Base-by-base conservation (phyloP, 2,113 vertebrate genomes). In the Myotis yumanensis region DNA sequence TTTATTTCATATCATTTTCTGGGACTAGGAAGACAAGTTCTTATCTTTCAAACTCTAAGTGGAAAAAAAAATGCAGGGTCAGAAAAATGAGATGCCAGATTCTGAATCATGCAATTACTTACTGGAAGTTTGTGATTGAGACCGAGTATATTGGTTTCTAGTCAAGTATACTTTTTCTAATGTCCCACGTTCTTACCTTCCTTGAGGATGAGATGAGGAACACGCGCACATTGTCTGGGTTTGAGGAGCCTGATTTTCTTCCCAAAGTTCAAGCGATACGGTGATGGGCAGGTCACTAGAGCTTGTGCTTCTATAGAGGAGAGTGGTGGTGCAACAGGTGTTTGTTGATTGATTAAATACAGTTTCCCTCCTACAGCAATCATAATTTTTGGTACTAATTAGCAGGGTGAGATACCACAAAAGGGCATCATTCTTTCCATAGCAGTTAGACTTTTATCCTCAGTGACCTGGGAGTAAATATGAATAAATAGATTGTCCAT, bases 141-240 rank as follows among this genome's bases (percentile, higher is more conserved):
- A 81, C 5, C 22, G 73, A 25, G 11, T 25, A 7, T 72, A 40
- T 22, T 40, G 12, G 1, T 23, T 86, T 54, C 4, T 72, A 51
- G 25, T 7, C 20, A 84, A 68, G 6, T 59, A 9, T 71, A 37
- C 0, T 18, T 91, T 83, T 68, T 9, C 12, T 82, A 89, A 91
- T 8, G 4, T 77, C 4, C 4, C 7, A 54, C 11, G 2, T 73
- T 86, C 11, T n/a, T 84, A 9, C 7, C 43, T 59, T 88, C 37
- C 8, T 69, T 88, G 35, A 52, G 5, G 6, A 40, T 48, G 23
- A 71, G 9, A 15, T 23, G 17, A 86, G 68, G 28, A 71, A 0
- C 1, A n/a, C 3, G 15, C 20, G 52, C 0, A 28, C 7, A 5
- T 40, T 25, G 0, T 51, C 32, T 68, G 7, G 7, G 5, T 66